These are phyloP conservation scores for Poecilia gillii DNA, from an alignment of 2,797 vertebrate genomes.

Conservation along the genomic window DNA sequence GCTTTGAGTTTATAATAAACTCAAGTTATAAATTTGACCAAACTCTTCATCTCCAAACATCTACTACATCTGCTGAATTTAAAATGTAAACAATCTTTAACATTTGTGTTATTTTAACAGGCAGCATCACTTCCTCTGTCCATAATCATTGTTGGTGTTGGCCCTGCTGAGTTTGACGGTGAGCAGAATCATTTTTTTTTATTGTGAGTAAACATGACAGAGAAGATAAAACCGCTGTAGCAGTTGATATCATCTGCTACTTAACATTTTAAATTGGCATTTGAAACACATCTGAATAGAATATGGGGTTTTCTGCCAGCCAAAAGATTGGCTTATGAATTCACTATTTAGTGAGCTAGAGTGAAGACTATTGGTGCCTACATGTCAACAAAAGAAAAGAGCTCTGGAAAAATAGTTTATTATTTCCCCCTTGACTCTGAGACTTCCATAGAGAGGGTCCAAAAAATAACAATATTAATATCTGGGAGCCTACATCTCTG, in stretches of 20 bases:
- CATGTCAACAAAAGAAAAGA: background rate
- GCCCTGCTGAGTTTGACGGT: conserved; percentile 97
- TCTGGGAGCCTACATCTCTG: background rate
- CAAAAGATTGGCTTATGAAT: background rate
- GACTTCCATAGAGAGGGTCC: background rate
- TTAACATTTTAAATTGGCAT: background rate
- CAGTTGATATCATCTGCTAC: background rate
- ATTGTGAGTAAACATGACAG: background rate
- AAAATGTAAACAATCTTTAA: conserved; percentile 3
- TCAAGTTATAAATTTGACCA: background rate
- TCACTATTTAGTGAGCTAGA: background rate
- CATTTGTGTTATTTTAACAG: conserved; percentile 66
- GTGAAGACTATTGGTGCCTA: background rate
- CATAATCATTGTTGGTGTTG: conserved; percentile 95
- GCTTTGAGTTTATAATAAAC: background rate
- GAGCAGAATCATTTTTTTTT: conserved; percentile 40
- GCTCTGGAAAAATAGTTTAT: background rate
- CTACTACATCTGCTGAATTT: background rate
- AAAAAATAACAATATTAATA: background rate
- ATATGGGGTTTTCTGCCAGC: background rate
- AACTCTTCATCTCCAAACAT: background rate
- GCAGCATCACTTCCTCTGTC: conserved; percentile 92
- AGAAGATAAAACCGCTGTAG: background rate
- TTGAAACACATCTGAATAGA: background rate
- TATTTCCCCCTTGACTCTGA: background rate